phyloP scores from a whole-genome alignment of 1,140 invertebrate species.

The Lordiphosa clarofinis region DNA sequence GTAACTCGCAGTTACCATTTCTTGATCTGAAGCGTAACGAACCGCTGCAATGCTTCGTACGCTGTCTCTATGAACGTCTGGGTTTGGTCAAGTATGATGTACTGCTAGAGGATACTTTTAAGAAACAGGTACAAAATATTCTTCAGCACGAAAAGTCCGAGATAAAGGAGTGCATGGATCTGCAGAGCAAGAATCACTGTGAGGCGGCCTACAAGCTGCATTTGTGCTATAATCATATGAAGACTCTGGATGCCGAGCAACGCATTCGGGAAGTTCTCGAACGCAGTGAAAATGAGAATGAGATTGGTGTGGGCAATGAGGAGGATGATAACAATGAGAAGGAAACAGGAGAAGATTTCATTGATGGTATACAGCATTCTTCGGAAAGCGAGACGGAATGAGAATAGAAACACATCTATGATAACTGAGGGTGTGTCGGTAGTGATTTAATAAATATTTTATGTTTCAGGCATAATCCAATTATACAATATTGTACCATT shows the following conservation, averaged over 20 bases:
- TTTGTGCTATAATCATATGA: conserved; percentile 66
- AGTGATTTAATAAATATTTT: conserved; percentile 1
- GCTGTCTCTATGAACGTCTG: conserved; percentile 52
- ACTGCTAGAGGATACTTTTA: conserved; percentile 59
- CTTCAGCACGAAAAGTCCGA: conserved; percentile 43
- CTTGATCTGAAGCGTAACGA: conserved; percentile 58
- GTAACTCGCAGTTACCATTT: conserved; percentile 22
- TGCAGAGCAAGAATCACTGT: conserved; percentile 52
- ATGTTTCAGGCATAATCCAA: neutral
- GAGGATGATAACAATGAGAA: conserved; percentile 18
- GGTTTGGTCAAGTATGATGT: conserved; percentile 55
- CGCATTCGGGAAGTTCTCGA: conserved; percentile 56
- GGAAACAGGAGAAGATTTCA: conserved; percentile 22
- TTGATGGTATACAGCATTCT: conserved; percentile 38
- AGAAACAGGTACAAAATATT: conserved; percentile 42
- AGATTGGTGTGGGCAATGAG: conserved; percentile 15
- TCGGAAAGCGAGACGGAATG: conserved; percentile 11
- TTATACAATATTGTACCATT: no score
- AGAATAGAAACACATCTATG: neutral
- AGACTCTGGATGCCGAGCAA: conserved; percentile 62
- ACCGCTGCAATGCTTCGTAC: conserved; percentile 61
- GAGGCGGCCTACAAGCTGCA: conserved; percentile 68
- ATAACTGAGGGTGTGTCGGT: neutral
- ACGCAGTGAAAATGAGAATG: conserved; percentile 29
- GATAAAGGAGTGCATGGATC: conserved; percentile 49